A percentile compares a stretch with the other conserved stretches of the same genome.
Evolutionary conservation across 2,113 vertebrate species (phyloP).

Genomic region (Semicossyphus pulcher): DNA sequence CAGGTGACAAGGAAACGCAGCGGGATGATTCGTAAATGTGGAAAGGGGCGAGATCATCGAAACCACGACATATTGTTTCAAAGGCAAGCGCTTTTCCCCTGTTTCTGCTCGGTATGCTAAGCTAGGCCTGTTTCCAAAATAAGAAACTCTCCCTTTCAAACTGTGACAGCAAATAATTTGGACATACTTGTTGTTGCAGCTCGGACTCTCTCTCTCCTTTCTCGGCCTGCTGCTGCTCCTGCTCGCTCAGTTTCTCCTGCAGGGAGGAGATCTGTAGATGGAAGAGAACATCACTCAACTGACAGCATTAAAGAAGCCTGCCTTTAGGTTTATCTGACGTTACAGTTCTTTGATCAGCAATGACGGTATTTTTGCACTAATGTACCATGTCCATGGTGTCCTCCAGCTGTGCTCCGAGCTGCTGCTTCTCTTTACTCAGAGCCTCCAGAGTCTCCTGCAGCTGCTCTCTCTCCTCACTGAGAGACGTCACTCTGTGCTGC

Average conservation of each 20-base stretch:
- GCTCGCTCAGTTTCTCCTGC: conserved; percentile 33
- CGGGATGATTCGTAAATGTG: no score
- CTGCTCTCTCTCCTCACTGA: conserved; percentile 48
- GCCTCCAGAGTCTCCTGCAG: conserved; percentile 46
- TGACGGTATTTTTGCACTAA: no score
- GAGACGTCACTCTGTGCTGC: conserved; percentile 5
- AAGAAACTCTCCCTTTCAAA: neutral
- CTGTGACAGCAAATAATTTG: neutral
- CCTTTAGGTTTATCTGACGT: no score
- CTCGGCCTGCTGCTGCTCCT: conserved; percentile 29
- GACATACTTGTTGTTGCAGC: conserved; percentile 41
- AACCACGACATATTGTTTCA: no score
- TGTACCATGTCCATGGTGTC: conserved; percentile 4
- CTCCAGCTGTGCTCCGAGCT: conserved; percentile 37
- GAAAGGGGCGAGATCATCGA: no score
- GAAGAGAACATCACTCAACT: neutral
- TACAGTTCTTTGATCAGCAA: no score
- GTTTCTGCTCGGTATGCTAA: no score
- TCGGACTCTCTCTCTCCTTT: conserved; percentile 1
- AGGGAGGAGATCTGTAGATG: conserved; percentile 29
- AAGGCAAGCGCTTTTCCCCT: no score
- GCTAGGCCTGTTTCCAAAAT: no score
- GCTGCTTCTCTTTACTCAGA: conserved; percentile 38
- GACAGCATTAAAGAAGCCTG: neutral
- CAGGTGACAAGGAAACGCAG: no score